These are phyloP conservation scores for Psilopogon haemacephalus DNA, from an alignment of 2,113 vertebrate species.

Conservation along the genomic window DNA sequence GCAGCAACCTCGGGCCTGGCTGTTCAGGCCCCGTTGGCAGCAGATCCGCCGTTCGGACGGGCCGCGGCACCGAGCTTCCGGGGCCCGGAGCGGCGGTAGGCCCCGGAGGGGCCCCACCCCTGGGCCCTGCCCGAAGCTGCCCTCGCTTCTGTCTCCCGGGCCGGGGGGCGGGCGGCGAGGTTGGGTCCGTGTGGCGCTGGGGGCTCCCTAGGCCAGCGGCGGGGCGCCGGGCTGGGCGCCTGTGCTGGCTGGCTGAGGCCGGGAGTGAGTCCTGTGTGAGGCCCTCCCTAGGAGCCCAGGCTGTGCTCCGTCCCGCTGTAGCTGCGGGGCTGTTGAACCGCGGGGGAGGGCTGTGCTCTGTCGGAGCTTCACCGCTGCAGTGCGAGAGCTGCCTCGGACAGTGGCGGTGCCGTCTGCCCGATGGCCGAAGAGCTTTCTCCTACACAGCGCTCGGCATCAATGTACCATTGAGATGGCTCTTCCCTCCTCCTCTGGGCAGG, in stretches of 20 bases:
- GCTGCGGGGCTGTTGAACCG: background rate
- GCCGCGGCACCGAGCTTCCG: background rate
- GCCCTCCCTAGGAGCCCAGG: accelerated
- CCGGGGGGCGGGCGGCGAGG: no score
- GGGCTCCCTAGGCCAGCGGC: background rate
- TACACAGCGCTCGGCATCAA: conserved; percentile 35
- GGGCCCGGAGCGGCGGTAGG: background rate
- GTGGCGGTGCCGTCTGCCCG: accelerated
- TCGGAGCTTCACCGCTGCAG: background rate
- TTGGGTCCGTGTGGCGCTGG: background rate
- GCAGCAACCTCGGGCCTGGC: background rate
- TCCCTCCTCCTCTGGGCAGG: conserved; percentile 49
- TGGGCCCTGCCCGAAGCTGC: background rate
- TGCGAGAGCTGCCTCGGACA: background rate
- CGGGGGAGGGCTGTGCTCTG: background rate
- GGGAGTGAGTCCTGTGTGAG: background rate
- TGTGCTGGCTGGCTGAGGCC: background rate
- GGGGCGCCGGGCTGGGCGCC: background rate
- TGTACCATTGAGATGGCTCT: conserved; percentile 64
- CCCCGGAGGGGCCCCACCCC: background rate
- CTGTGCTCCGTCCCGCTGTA: accelerated
- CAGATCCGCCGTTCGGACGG: background rate
- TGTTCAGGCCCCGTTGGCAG: background rate
- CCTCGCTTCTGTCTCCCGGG: background rate
- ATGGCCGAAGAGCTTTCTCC: background rate